These are phyloP conservation scores for Papilio xuthus DNA, from an alignment of 1,140 invertebrate species.

Conservation along the genomic window DNA sequence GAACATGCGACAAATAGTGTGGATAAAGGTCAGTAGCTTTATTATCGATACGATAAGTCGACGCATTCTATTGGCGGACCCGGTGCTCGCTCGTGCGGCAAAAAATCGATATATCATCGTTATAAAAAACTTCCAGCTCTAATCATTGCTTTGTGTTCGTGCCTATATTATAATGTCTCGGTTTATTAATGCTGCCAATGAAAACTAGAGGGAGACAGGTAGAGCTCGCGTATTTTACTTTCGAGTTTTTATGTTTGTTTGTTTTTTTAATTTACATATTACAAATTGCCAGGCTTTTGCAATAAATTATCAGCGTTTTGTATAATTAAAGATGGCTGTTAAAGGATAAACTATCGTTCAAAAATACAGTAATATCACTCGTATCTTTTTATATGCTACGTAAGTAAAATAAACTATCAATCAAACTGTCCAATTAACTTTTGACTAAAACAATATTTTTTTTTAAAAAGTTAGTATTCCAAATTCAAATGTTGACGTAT, in stretches of 20 bases:
- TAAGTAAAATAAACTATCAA: background rate
- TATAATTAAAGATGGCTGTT: background rate
- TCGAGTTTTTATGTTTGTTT: background rate
- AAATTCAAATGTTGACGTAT: constrained; percentile 40
- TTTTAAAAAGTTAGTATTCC: constrained; percentile 36
- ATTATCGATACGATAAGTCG: constrained; percentile 61
- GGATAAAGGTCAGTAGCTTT: constrained; percentile 71
- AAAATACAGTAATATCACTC: constrained; percentile 2
- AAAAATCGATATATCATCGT: constrained; percentile 32
- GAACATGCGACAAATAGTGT: constrained; percentile 70
- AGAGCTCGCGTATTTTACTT: background rate
- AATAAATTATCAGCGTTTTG: constrained; percentile 6
- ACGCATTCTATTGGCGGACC: constrained; percentile 62
- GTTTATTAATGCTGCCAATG: constrained; percentile 22
- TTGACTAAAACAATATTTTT: background rate
- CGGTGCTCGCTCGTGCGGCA: constrained; percentile 30
- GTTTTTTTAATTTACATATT: constrained; percentile 18
- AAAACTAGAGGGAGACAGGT: constrained; percentile 1
- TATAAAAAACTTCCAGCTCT: constrained; percentile 30
- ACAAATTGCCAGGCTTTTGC: constrained; percentile 2
- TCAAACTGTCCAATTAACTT: background rate
- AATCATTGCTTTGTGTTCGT: constrained; percentile 36
- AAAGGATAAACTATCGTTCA: background rate
- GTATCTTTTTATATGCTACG: background rate
- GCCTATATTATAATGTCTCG: constrained; percentile 27